Evolutionary conservation across 37 sponge, comb jelly and placozoan genomes (phyloP), one percentile per base, ranked within the genome.

Genomic region (Chondrosia reniformis): DNA sequence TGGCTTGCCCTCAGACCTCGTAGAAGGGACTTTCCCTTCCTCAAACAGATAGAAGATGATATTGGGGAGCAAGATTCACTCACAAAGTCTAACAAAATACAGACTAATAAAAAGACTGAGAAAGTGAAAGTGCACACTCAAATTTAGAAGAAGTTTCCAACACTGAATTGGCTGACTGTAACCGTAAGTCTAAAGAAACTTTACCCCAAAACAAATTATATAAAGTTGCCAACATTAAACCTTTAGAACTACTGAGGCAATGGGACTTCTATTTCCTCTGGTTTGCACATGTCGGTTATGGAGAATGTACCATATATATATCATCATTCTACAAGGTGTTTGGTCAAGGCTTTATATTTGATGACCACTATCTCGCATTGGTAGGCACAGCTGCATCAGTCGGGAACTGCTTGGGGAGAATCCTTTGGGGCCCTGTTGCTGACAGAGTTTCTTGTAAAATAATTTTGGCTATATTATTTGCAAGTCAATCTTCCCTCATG

Each of bases 201-300:
- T n/a, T n/a, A n/a, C n/a, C n/a, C n/a, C n/a, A n/a, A n/a, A n/a
- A n/a, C n/a, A n/a, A n/a, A n/a, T 13, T 25, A 6, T 41, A 69
- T 3, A 25, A 36, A 34, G 43, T n/a, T 21, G n/a, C 61, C 30
- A 87, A 76, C n/a, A 46, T 85, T 17, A 73, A 46, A 30, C 96
- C 96, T 21, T 38, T 63, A 22, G 76, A 89, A 36, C 25, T 96
- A 28, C 54, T 92, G 33, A 84, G 69, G 41, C 83, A 77, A 10
- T 24, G 66, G 21, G 84, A 85, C 56, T 96, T 96, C 67, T 92
- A 89, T 55, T 24, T 90, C 45, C 83, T 96, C 9, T 96, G 97
- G 97, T 36, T 83, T 13, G 83, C 84, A 76, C 85, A 90, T n/a
- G 22, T 90, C 17, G 32, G 46, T n/a, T 78, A 78, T 40, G 80